Conservation (phyloP, 2,888 invertebrate species). For the Cyrtodaria siliqua region DNA sequence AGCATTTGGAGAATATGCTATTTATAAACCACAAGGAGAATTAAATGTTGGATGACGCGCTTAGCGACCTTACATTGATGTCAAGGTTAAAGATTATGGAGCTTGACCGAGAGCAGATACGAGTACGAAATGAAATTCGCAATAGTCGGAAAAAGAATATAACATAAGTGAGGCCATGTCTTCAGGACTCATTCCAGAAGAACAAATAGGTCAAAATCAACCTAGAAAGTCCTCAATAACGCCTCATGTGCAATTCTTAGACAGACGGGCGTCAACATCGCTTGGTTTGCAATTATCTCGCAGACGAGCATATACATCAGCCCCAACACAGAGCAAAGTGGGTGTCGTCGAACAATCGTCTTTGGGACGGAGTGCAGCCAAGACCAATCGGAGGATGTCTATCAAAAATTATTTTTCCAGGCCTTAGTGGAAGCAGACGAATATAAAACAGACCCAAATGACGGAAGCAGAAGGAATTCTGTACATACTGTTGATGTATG, state of each 20-base stretch:
- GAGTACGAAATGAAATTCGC: constrained; percentile 69
- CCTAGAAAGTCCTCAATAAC: neutral
- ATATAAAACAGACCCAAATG: constrained; percentile 5
- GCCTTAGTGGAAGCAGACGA: constrained; percentile 47
- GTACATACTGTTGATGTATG: constrained; percentile 62
- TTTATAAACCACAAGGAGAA: constrained; percentile 77
- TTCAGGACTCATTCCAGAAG: constrained; percentile 27
- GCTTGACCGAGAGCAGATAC: constrained; percentile 69
- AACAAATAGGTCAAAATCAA: no score
- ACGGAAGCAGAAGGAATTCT: constrained; percentile 8
- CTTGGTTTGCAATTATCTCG: neutral
- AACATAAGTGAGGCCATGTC: constrained; percentile 54
- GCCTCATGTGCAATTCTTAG: neutral
- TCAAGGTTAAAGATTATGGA: constrained; percentile 68
- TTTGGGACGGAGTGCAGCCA: constrained; percentile 23
- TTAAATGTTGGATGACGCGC: constrained; percentile 58
- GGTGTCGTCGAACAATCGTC: neutral
- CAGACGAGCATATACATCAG: constrained; percentile 14
- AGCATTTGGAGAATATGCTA: constrained; percentile 74
- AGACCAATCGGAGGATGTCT: neutral
- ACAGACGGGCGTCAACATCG: neutral
- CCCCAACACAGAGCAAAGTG: constrained; percentile 26
- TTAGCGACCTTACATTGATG: constrained; percentile 62
- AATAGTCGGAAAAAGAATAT: constrained; percentile 67
- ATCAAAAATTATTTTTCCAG: constrained; percentile 34